Evolutionary conservation across 2,888 invertebrate genomes (phyloP), one percentile per base, ranked within the genome.

Genomic region (Melolontha melolontha): DNA sequence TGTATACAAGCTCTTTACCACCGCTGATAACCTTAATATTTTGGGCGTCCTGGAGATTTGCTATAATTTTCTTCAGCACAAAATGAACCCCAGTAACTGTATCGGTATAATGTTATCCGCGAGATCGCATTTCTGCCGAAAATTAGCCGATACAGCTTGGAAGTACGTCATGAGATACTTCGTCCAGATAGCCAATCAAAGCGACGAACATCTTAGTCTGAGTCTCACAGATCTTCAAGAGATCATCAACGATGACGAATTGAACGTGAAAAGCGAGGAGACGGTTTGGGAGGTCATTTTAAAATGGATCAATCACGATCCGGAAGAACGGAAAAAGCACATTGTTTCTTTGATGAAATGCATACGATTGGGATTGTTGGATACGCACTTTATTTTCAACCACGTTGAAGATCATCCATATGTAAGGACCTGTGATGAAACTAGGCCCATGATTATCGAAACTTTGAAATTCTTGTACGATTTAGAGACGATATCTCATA

Each of bases 381-480:
- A 95, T 73, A 95, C 95, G 1, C 87, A 95, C 86, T 96, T 92
- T 82, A 97, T 97, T 82, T 87, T 96, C 80, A 95, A 96, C 81
- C 91, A 92, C 79, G 94, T 95, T 0, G 95, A 94, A 81, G 92
- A 93, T 72, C 95, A 97, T 81, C 91, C 91, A 0, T 96, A 93
- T 81, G 94, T 97, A 0, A 87, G 89, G 10, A 91, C 91, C 59
- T 92, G 93, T 78, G 93, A 94, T 72, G 90, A 90, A 8, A 95
- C 95, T 74, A 89, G 93, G 12, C 95, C 96, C 0, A 89, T 96
- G 72, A 92, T 97, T 71, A 94, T 96, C 40, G 95, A 96, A 81
- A 95, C 96, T 0, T 84, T 97, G 42, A 94, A 93, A 80, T 96
- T 96, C 82, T 87, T 97, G 52, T 96, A 96, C 83, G 96, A 96